Percentiles rank a stretch among this genome's conserved stretches.
These are phyloP conservation scores for Imbricaverruca yamaguchii DNA, from an alignment of 2,888 invertebrate species.

Conservation along the genomic window DNA sequence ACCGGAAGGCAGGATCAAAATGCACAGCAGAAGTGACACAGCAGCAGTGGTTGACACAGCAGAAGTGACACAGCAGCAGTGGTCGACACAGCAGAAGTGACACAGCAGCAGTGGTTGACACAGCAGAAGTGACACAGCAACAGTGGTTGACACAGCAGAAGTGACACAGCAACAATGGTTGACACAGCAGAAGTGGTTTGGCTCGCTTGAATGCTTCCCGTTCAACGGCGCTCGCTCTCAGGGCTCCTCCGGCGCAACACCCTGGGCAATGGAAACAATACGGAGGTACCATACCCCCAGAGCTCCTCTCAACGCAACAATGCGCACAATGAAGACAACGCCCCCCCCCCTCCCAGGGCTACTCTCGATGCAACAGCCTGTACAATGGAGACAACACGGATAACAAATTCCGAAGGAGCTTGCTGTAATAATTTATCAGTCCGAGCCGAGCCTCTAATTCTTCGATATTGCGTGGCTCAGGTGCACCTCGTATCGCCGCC, in stretches of 20 bases:
- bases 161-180: too few relatives aligned
- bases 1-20: background rate
- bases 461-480: background rate
- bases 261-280: background rate
- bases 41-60: too few relatives aligned
- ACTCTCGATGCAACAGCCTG: too few relatives aligned
- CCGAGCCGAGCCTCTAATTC: background rate
- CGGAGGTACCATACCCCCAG: too few relatives aligned
- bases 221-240: background rate
- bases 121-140: background rate
- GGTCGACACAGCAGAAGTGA: background rate
- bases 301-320: too few relatives aligned
- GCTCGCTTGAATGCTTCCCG: background rate
- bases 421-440: background rate
- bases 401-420: background rate
- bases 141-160: too few relatives aligned
- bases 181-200: background rate
- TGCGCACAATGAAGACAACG: too few relatives aligned
- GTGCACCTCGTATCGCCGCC: background rate
- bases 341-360: background rate
- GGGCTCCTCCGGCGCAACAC: background rate
- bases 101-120: too few relatives aligned
- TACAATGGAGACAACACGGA: background rate
- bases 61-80: background rate
- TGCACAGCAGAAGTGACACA: background rate